A percentile compares a stretch with the other conserved stretches of the same genome.
Conservation (phyloP, 2,797 vertebrate species). For the Siniperca obscura region DNA sequence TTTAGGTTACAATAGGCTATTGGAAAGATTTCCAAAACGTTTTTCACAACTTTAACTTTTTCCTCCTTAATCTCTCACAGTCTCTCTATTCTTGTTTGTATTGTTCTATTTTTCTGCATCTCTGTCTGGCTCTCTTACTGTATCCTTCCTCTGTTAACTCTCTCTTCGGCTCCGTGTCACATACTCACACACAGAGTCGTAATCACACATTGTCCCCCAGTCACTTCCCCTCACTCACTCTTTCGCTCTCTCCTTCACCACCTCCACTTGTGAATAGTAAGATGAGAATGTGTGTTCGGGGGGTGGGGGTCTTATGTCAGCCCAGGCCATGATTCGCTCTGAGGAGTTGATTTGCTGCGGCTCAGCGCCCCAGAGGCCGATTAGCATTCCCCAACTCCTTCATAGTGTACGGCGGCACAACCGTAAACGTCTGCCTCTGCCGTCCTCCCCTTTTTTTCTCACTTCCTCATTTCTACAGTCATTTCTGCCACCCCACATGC, state of each 20-base stretch:
- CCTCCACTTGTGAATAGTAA: slow-evolving; percentile 63
- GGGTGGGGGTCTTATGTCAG: slow-evolving; percentile 76
- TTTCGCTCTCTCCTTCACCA: slow-evolving; percentile 49
- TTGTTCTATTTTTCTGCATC: slow-evolving; percentile 24
- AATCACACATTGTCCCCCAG: slow-evolving; percentile 52
- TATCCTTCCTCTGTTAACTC: slow-evolving; percentile 33
- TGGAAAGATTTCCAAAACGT: slow-evolving; percentile 42
- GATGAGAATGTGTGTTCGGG: slow-evolving; percentile 75
- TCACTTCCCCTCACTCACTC: slow-evolving; percentile 33
- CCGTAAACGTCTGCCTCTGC: slow-evolving; percentile 42
- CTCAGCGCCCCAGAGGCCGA: slow-evolving; percentile 78
- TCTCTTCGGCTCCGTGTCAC: slow-evolving; percentile 50
- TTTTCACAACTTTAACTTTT: slow-evolving; percentile 42
- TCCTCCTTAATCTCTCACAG: slow-evolving; percentile 10
- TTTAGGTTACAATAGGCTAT: slow-evolving; percentile 37
- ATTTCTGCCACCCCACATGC: slow-evolving; percentile 52
- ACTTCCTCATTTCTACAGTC: slow-evolving; percentile 51
- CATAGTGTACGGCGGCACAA: slow-evolving; percentile 62
- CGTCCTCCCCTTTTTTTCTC: slow-evolving; percentile 36
- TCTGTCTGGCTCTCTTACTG: slow-evolving; percentile 13
- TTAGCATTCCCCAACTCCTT: slow-evolving; percentile 79
- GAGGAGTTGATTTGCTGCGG: slow-evolving; percentile 82
- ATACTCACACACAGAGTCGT: slow-evolving; percentile 29
- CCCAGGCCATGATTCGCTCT: slow-evolving; percentile 77
- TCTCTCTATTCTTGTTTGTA: slow-evolving; percentile 26